These are phyloP conservation scores for Megalopta genalis DNA, from an alignment of 1,140 invertebrate genomes.

Conservation along the genomic window DNA sequence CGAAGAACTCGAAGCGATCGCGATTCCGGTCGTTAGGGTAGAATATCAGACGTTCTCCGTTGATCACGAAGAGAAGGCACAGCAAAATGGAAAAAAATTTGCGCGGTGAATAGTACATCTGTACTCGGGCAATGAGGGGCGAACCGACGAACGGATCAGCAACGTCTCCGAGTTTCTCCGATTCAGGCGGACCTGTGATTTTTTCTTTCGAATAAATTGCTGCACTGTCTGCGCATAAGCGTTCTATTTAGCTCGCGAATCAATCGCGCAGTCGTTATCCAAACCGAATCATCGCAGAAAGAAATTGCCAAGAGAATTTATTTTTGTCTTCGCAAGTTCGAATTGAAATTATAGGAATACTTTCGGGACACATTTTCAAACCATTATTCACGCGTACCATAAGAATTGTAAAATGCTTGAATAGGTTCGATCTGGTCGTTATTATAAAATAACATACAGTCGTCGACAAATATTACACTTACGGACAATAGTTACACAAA, in stretches of 20 bases:
- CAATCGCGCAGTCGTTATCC: no score
- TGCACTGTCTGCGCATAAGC: slow-evolving; percentile 12
- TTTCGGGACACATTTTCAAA: no score
- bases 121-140: slow-evolving; percentile 44
- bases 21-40: slow-evolving; percentile 38
- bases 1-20: slow-evolving; percentile 1
- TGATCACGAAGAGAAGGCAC: slow-evolving; percentile 41
- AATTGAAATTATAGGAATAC: no score
- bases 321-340: no score
- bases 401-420: no score
- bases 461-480: no score
- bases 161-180: slow-evolving; percentile 19
- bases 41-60: slow-evolving; percentile 47
- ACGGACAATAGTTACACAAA: no score
- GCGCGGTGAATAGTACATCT: slow-evolving; percentile 42
- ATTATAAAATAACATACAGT: no score
- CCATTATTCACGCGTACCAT: no score
- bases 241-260: neutral
- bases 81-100: slow-evolving; percentile 28
- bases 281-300: no score
- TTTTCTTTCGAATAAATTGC: slow-evolving; percentile 36
- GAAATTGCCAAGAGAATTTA: no score
- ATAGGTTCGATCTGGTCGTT: no score
- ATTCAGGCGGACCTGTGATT: slow-evolving; percentile 26
- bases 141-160: slow-evolving; percentile 18